Percentiles rank a stretch among this genome's conserved stretches.
These are phyloP conservation scores for Panthera leo DNA, from an alignment of 2,113 vertebrate species.

Conservation along the genomic window DNA sequence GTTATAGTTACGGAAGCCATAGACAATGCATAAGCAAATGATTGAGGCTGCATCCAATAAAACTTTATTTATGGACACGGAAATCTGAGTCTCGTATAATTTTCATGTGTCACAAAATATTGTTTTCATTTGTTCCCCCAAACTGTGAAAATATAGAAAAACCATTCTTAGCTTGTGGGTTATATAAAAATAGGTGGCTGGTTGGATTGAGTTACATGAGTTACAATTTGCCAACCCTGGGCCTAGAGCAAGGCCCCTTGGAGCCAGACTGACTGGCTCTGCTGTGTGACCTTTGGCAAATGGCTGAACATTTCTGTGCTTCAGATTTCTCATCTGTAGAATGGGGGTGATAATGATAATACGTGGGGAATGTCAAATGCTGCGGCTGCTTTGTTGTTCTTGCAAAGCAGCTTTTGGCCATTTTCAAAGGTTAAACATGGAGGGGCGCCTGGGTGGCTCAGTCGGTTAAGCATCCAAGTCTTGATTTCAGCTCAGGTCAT, in stretches of 20 bases:
- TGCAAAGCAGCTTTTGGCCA: neutral
- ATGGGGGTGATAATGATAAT: neutral
- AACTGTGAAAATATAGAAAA: slow-evolving; percentile 40
- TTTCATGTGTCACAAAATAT: slow-evolving; percentile 36
- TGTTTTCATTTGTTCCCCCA: slow-evolving; percentile 9
- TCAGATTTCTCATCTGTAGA: neutral
- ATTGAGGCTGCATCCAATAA: neutral
- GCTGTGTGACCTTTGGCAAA: neutral
- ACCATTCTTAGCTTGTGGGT: slow-evolving; percentile 7
- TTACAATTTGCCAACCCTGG: neutral
- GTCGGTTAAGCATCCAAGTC: too few species aligned
- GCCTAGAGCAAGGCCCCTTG: neutral
- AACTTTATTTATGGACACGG: slow-evolving; percentile 40
- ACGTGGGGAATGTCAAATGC: neutral
- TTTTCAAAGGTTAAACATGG: neutral
- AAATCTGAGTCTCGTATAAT: slow-evolving; percentile 14
- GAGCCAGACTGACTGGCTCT: neutral
- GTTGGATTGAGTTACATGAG: neutral
- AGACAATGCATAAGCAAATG: neutral
- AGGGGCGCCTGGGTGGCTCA: neutral
- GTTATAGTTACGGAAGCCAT: neutral
- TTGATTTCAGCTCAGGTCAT: too few species aligned
- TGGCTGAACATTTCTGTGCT: neutral
- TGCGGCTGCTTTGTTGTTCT: neutral
- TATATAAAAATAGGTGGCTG: neutral